A percentile compares a stretch with the other conserved stretches of the same genome.
These are phyloP conservation scores for Oligia strigilis DNA, from an alignment of 2,888 invertebrate species.

Conservation along the genomic window DNA sequence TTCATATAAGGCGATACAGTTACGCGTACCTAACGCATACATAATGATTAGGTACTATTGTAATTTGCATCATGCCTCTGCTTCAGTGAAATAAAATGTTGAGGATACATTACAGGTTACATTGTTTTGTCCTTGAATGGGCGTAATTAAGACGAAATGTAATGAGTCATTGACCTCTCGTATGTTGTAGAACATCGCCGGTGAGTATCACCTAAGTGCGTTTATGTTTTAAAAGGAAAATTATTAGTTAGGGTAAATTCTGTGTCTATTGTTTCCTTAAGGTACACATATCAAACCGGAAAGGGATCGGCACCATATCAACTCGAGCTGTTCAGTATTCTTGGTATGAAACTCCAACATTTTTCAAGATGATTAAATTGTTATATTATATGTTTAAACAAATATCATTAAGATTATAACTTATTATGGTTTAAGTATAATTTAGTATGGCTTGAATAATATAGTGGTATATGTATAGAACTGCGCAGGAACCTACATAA, in stretches of 20 bases:
- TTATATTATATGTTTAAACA: not conserved
- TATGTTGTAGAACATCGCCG: slow-evolving; percentile 14
- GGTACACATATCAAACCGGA: no score
- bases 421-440: not conserved
- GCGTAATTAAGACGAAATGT: slow-evolving; percentile 51
- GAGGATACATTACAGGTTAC: slow-evolving; percentile 30
- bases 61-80: slow-evolving; percentile 75
- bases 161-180: slow-evolving; percentile 47
- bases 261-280: not conserved
- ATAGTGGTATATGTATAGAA: not conserved
- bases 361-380: not conserved
- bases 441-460: not conserved
- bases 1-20: slow-evolving; percentile 84
- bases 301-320: no score
- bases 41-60: slow-evolving; percentile 81
- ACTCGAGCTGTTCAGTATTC: no score
- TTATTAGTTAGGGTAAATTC: not conserved
- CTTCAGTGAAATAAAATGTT: slow-evolving; percentile 54
- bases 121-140: slow-evolving; percentile 57
- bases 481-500: no score
- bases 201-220: not conserved
- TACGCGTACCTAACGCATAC: slow-evolving; percentile 82
- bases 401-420: not conserved
- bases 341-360: no score
- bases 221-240: not conserved